Base-by-base conservation (phyloP, 2,888 invertebrate genomes). In the Drosophila cyrtoloma region DNA sequence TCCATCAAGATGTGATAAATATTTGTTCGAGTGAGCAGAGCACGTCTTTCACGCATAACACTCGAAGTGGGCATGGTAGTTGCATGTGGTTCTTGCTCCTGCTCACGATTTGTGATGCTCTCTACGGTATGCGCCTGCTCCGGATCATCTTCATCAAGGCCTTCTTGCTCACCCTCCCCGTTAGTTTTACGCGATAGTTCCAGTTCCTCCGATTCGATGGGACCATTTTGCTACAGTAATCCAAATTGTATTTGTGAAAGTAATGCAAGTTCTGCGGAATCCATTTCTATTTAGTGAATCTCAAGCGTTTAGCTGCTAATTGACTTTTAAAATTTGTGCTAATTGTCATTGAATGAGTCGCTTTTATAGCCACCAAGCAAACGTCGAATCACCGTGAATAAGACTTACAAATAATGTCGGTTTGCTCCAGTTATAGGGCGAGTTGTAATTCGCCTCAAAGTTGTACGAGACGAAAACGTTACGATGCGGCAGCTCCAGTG, bases 381-480 rank as follows among this genome's bases (percentile, higher is more conserved):
- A 60, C n/a, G 35, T 16, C 19, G 6, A 12, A 22, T 12, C 26
- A 33, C 16, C 19, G 57, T 58, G 30, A 74, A 69, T 69, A 35
- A 57, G 39, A 89, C 92, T 90, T 80, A 92, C 92, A 77, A 88
- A 92, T 72, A 89, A 61, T 37, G 91, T 89, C 57, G 92, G 92
- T 33, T 89, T 62, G 58, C 77, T 81, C 91, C 91, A 93, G 55
- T 96, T 96, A 26, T 92, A 93, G 7, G 96, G 95, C 5, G 95
- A 93, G 77, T 93, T 93, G 92, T 96, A 96, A 90, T 95, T 95
- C 0, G 96, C 95, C 89, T 96, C 96, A 84, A 96, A 96, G 93
- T 96, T 96, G 91, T 96, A 96, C 0, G 96, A 96, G 33, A 96
- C 94, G 83, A 96, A 96, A 26, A 96, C 95, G 86, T 96, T 96